Base-by-base conservation (phyloP, 1,140 invertebrate species). In the Aphelinus atriplicis region DNA sequence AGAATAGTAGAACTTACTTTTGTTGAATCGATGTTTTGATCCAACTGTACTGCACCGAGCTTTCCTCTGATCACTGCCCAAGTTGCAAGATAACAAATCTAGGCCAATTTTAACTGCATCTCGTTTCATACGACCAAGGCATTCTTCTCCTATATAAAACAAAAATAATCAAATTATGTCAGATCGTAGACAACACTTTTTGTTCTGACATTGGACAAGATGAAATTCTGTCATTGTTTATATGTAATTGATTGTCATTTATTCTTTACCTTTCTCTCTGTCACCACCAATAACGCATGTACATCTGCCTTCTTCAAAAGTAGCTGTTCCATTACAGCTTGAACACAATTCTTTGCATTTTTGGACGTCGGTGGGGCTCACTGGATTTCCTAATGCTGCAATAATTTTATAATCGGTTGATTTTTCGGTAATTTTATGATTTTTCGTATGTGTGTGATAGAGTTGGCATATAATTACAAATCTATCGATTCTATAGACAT, bases 61-160 rank as follows among this genome's bases (percentile, higher is more conserved):
- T 1, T 7, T 45, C 65, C 81, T 76, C 1, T 73, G 60, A 46
- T 75, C 68, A n/a, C 45, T 71, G 5, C 48, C 61, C 42, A 56
- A 9, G 26, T 79, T 76, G 9, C 77, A 70, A n/a, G 62, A 69
- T 45, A 76, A 42, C 0, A 71, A 67, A 65, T 65, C 73, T 3
- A 78, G 26, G 55, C 79, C 66, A 68, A 57, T 2, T 7, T 71
- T 43, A 9, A 60, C 45, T 58, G 77, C 73, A 71, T 82, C 43
- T 58, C 63, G 78, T 50, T 69, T 65, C 55, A 74, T 76, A 1
- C 56, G 68, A 7, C 57, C n/a, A 45, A 78, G n/a, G n/a, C 74
- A 78, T 60, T 82, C 66, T 7, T 43, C 57, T 51, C 61, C 77
- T 80, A 42, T 68, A 46, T 60, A 74, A 64, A 42, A 53, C 7